Evolutionary conservation across 2,797 vertebrate species (phyloP), one percentile per base, ranked within the genome.

Genomic region (Psittacula derbiana): DNA sequence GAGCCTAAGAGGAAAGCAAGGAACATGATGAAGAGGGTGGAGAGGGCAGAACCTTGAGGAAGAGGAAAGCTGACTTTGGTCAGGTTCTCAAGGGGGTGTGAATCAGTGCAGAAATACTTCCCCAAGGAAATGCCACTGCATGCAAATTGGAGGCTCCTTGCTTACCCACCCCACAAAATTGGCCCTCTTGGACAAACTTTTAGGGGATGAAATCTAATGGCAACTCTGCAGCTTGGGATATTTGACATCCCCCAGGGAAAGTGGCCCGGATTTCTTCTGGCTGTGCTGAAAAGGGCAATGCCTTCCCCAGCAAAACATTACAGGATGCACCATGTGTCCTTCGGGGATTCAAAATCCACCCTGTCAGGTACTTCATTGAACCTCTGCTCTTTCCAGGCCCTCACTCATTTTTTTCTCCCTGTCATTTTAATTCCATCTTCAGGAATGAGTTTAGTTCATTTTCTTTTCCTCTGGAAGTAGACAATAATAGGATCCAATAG

Each of bases 201-300:
- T 33, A 62, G 24, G 16, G 23, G 11, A 12, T 18, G 33, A 82
- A 12, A 52, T 58, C 66, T 53, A 58, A 50, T 33, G 27, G 36
- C 27, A 84, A 2, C 41, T 80, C 13, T 65, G 44, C 58, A 20
- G 13, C 3, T 16, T n/a, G 8, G 16, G 16, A 41, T 27, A n/a
- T 64, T 46, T 1, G 1, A 24, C 15, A 18, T 0, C 4, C 31
- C 7, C 9, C 55, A 57, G 13, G 21, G 5, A 31, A 65, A 78
- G 24, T 28, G 46, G 14, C n/a, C 40, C 74, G 41, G 47, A 41
- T 78, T 57, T 87, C 33, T 70, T 33, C 65, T 36, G 46, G 36
- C 38, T 70, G 31, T 25, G 8, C 16, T 43, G 30, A 33, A 80
- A 28, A 64, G 17, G 20, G 14, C 27, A 74, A 70, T 38, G 16